phyloP scores from a whole-genome alignment of 1,140 invertebrate genomes.

The Thalassaphorura encarpata region DNA sequence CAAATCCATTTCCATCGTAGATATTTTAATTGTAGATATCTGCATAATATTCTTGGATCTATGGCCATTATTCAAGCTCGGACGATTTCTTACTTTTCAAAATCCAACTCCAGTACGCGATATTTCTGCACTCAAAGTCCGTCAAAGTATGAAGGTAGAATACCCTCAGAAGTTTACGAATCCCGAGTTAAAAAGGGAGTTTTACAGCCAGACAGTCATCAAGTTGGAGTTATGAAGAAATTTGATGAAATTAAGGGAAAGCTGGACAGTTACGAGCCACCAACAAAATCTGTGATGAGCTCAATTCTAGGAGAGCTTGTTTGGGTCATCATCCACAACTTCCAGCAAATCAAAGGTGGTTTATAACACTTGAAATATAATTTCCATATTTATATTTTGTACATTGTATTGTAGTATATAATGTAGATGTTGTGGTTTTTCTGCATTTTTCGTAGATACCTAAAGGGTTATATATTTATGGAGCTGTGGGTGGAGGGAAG shows the following conservation, averaged over 20 bases:
- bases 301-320: too few relatives aligned
- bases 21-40: too few relatives aligned
- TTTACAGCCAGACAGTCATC: conserved; percentile 56
- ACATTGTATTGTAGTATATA: too few relatives aligned
- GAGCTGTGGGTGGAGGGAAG: conserved; percentile 85
- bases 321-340: too few relatives aligned
- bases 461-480: conserved; percentile 70
- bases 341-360: too few relatives aligned
- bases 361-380: too few relatives aligned
- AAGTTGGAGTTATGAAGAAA: conserved; percentile 53
- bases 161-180: conserved; percentile 29
- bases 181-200: conserved; percentile 45
- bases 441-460: conserved; percentile 42
- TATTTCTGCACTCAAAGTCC: neutral
- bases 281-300: too few relatives aligned
- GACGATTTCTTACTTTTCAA: too few relatives aligned
- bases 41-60: too few relatives aligned
- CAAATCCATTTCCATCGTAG: too few relatives aligned
- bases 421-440: conserved; percentile 9
- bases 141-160: neutral
- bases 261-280: conserved; percentile 50
- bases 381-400: too few relatives aligned
- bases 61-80: too few relatives aligned
- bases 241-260: conserved; percentile 59
- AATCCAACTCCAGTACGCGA: neutral